phyloP scores from a whole-genome alignment of 2,797 vertebrate genomes.

The Momotus momota region DNA sequence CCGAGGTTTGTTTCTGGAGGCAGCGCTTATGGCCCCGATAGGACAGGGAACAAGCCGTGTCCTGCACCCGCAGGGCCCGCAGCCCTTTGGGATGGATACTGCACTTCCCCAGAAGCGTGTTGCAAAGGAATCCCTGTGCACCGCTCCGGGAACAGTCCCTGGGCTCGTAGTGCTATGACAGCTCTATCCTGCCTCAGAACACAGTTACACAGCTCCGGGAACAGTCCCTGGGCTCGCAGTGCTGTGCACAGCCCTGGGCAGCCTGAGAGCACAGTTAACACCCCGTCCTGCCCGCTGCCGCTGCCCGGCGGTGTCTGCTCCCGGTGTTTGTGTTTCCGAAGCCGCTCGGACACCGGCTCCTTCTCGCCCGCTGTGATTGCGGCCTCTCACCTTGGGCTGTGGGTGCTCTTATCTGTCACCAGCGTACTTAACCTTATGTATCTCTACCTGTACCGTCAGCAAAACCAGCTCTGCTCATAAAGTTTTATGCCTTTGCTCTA shows the following conservation, averaged over 20 bases:
- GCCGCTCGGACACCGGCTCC: not conserved
- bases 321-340: not conserved
- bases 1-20: not conserved
- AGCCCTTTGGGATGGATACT: not conserved
- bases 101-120: not conserved
- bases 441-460: not conserved
- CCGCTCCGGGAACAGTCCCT: not conserved
- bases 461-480: not conserved
- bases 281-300: not conserved
- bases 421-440: not conserved
- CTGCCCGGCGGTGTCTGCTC: not conserved
- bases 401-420: not conserved
- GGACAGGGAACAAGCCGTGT: not conserved
- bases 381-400: not conserved
- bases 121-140: rapidly evolving
- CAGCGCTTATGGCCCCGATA: not conserved
- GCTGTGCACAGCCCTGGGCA: not conserved
- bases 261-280: rapidly evolving
- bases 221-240: not conserved
- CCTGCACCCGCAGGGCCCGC: not conserved
- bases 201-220: not conserved
- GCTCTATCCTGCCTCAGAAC: not conserved
- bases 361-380: not conserved
- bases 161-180: not conserved
- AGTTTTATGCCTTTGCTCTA: not conserved